These are phyloP conservation scores for Tupaia chinensis DNA, from an alignment of 2,113 vertebrate species.

Conservation along the genomic window DNA sequence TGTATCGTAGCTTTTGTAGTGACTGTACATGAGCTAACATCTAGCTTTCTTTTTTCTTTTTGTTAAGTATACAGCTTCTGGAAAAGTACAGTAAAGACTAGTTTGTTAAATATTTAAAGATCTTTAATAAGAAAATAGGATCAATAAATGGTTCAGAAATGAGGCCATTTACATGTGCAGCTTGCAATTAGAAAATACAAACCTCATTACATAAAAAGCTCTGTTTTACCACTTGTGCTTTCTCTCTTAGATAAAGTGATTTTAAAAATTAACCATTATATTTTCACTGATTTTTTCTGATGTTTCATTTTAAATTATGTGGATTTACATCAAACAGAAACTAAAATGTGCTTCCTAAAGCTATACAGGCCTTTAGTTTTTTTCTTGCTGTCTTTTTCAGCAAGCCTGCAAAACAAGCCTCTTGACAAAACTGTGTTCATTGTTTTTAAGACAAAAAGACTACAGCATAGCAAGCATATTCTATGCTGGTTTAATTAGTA, in stretches of 20 bases:
- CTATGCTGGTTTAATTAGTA: constrained; percentile 79
- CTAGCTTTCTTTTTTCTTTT: not conserved
- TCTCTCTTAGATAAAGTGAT: constrained; percentile 75
- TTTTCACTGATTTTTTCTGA: constrained; percentile 77
- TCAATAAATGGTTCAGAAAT: constrained; percentile 40
- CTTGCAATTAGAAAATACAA: constrained; percentile 41
- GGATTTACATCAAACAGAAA: constrained; percentile 75
- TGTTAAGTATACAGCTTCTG: not conserved
- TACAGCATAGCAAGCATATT: constrained; percentile 63
- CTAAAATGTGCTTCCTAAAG: constrained; percentile 51
- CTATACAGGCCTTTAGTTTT: constrained; percentile 61
- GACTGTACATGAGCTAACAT: not conserved
- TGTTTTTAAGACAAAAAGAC: constrained; percentile 81
- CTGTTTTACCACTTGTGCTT: not conserved
- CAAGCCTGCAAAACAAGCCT: constrained; percentile 67
- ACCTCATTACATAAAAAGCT: not conserved
- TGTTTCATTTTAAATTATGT: constrained; percentile 80
- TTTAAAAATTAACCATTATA: constrained; percentile 83
- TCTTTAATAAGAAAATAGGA: not conserved
- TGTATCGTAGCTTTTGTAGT: not conserved
- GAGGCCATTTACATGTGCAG: constrained; percentile 16
- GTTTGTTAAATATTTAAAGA: constrained; percentile 43
- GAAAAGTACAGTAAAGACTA: constrained; percentile 21
- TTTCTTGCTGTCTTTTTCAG: constrained; percentile 75
- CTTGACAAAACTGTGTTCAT: constrained; percentile 75